Percentiles rank a stretch among this genome's conserved stretches.
phyloP scores from a whole-genome alignment of 2,113 vertebrate genomes.

The Carassius gibelio region DNA sequence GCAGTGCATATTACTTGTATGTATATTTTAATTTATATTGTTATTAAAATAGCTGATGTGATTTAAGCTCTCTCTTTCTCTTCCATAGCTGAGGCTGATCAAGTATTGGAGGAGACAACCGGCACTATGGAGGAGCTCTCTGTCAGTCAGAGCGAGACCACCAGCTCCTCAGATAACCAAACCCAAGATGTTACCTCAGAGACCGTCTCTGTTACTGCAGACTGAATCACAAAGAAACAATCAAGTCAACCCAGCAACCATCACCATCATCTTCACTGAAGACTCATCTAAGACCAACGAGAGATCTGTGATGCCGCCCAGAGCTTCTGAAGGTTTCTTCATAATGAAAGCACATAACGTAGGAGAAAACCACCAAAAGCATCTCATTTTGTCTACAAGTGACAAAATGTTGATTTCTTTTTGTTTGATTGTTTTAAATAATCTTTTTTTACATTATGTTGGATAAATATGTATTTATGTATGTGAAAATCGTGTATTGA shows the following conservation, averaged over 20 bases:
- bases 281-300: conserved; percentile 1
- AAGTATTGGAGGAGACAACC: conserved; percentile 57
- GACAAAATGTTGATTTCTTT: background rate
- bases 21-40: background rate
- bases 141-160: conserved; percentile 54
- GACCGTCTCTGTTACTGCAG: conserved; percentile 55
- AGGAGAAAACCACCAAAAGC: conserved; percentile 37
- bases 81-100: conserved; percentile 60
- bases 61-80: background rate
- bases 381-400: conserved; percentile 22
- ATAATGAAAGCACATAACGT: conserved; percentile 10
- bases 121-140: conserved; percentile 69
- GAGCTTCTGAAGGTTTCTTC: conserved; percentile 14
- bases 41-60: background rate
- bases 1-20: no score
- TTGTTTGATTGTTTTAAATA: conserved; percentile 7
- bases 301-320: background rate
- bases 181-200: conserved; percentile 47
- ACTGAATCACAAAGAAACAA: conserved; percentile 58
- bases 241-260: background rate
- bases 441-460: conserved; percentile 38
- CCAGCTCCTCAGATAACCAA: conserved; percentile 46
- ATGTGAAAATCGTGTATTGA: background rate
- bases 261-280: conserved; percentile 8
- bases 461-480: conserved; percentile 49